Evolutionary conservation across 2,797 vertebrate species (phyloP), one percentile per base, ranked within the genome.

Genomic region (Enteromius radiatus): DNA sequence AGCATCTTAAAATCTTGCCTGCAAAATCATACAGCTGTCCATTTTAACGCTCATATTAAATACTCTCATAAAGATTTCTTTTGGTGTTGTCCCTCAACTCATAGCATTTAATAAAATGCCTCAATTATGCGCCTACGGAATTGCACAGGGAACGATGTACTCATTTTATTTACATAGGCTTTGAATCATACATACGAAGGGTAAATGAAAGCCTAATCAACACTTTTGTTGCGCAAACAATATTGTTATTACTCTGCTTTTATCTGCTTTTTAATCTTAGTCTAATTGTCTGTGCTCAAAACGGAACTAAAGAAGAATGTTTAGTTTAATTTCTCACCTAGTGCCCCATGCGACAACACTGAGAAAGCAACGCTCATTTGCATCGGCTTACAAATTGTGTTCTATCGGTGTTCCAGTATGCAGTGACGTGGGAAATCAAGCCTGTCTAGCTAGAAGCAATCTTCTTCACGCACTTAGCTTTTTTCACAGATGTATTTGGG

Each of bases 271-370:
- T 67, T 31, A 31, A 45, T 59, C 26, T 71, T 64, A 38, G 33
- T 54, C 52, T 84, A 52, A 71, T 84, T 79, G 11, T 47, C 12
- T 61, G 21, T 38, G 23, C 52, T 76, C 14, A 69, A 68, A 36
- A 52, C 11, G 1, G 23, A 47, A 47, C 23, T 33, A 38, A 21
- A 45, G 8, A 43, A 8, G 21, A 73, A 70, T 71, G 76, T 73
- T 67, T 82, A 67, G 36, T 67, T 84, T 73, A 82, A 84, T 84
- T 77, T 31, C 38, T 76, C 38, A 45, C 23, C 59, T 65, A 78
- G 41, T 78, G 38, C 59, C 59, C 26, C 41, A n/a, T 78, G 61
- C 41, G 19, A 63, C 23, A 63, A 63, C 10, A 21, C 36, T 31
- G 54, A 77, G 76, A 64, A 47, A 31, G 41, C 26, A 49, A 21